These are phyloP conservation scores for Drosophila setifemur DNA, from an alignment of 1,140 invertebrate genomes.

Conservation along the genomic window DNA sequence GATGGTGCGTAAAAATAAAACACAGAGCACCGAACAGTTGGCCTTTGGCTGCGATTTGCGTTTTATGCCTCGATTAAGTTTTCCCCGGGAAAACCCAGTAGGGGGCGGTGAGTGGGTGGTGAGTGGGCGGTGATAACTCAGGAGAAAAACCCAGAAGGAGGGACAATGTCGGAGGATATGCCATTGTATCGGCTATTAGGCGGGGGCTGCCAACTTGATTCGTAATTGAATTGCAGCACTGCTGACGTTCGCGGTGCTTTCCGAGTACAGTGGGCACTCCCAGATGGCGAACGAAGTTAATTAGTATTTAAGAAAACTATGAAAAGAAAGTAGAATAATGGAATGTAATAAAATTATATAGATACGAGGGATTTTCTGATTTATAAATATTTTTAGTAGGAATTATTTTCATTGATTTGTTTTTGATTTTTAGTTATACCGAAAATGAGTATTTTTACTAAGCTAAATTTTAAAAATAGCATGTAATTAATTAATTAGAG, in stretches of 20 bases:
- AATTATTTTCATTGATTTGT: no score
- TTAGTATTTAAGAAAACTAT: no score
- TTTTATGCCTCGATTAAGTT: constrained; percentile 76
- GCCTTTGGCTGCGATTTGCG: constrained; percentile 57
- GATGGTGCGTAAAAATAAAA: constrained; percentile 63
- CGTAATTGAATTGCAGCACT: constrained; percentile 33
- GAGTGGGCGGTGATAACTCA: not conserved
- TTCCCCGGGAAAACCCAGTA: not conserved
- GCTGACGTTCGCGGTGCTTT: constrained; percentile 34
- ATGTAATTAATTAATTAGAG: no score
- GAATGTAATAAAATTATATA: no score
- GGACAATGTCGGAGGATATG: constrained; percentile 13
- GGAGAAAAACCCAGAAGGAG: not conserved
- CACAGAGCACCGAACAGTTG: no score
- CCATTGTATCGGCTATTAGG: constrained; percentile 41
- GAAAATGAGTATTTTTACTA: no score
- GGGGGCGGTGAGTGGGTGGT: not conserved
- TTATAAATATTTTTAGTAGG: no score
- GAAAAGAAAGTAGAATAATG: no score
- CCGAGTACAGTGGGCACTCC: constrained; percentile 1
- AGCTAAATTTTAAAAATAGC: no score
- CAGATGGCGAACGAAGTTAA: not conserved
- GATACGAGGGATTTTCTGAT: no score
- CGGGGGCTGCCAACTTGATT: constrained; percentile 41
- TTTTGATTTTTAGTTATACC: no score